A percentile compares a stretch with the other conserved stretches of the same genome.
Conservation (phyloP, 2,113 vertebrate species). For the Onychostoma macrolepis region DNA sequence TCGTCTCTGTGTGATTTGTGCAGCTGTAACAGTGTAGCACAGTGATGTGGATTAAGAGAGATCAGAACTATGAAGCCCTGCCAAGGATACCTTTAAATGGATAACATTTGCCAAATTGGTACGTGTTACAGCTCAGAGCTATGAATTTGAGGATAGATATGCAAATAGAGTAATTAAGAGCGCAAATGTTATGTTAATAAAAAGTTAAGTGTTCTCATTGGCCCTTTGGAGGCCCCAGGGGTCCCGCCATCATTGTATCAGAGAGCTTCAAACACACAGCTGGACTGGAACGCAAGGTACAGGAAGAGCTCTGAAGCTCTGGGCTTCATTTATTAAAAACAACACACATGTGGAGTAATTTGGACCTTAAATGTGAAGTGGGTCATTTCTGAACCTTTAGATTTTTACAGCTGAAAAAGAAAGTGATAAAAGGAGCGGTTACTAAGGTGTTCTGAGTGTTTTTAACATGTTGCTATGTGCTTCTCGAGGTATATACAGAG, state of each 20-base stretch:
- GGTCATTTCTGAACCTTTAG: background rate
- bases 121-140: background rate
- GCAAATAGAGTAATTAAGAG: constrained; percentile 45
- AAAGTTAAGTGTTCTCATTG: background rate
- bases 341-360: background rate
- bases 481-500: background rate
- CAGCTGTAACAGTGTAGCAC: no score
- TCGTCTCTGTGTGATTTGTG: background rate
- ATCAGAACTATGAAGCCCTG: background rate
- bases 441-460: background rate
- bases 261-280: background rate
- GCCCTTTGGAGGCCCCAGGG: background rate
- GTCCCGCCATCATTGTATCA: background rate
- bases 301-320: background rate
- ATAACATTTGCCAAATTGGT: constrained; percentile 26
- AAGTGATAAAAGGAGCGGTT: background rate
- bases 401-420: background rate
- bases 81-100: constrained; percentile 41
- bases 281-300: background rate
- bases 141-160: constrained; percentile 25
- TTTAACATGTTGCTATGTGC: background rate
- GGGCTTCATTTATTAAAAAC: background rate
- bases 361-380: background rate
- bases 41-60: background rate
- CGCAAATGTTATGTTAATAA: constrained; percentile 32